Conservation (phyloP, 1,140 invertebrate species). For the Arctopsyche grandis region DNA sequence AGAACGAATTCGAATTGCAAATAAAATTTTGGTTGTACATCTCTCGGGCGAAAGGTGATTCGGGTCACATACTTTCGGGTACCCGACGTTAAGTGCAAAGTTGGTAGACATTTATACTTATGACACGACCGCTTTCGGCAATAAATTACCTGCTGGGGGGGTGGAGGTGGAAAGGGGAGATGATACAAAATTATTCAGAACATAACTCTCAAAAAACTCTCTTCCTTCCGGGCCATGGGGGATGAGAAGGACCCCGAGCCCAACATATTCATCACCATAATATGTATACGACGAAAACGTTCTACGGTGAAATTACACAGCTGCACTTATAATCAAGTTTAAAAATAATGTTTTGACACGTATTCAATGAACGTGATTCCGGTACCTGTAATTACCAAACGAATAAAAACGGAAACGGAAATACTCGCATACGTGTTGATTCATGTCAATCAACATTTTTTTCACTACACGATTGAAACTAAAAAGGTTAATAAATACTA, state of each 20-base stretch:
- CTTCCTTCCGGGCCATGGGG: slow-evolving; percentile 32
- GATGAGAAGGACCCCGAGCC: background rate
- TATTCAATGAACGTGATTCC: too few species aligned
- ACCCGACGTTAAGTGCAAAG: slow-evolving; percentile 30
- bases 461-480: background rate
- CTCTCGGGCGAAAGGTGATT: slow-evolving; percentile 16
- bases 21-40: background rate
- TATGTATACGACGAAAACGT: background rate
- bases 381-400: too few species aligned
- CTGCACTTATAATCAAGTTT: background rate
- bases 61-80: slow-evolving; percentile 19
- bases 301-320: background rate
- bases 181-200: slow-evolving; percentile 37
- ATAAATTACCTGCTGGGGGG: slow-evolving; percentile 32
- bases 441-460: background rate
- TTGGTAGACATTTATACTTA: slow-evolving; percentile 27
- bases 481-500: background rate
- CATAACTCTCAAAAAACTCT: slow-evolving; percentile 32
- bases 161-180: background rate
- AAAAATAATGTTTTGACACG: too few species aligned
- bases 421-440: background rate
- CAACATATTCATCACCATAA: slow-evolving; percentile 3
- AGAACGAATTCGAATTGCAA: background rate
- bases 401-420: too few species aligned
- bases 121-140: slow-evolving; percentile 15